Conservation (phyloP, 2,113 vertebrate species). For the Alligator sinensis region DNA sequence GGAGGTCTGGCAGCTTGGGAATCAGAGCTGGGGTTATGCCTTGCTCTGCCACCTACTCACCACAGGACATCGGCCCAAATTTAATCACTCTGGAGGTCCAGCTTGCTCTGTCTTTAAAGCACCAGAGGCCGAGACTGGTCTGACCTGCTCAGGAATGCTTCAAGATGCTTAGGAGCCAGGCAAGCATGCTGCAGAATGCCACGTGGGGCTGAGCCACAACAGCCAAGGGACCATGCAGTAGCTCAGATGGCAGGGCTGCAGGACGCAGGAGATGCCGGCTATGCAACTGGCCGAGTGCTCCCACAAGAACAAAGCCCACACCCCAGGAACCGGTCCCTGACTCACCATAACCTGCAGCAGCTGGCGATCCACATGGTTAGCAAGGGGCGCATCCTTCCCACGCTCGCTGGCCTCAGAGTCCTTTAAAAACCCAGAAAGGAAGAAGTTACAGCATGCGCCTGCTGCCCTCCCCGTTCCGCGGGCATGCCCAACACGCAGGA, state of each 20-base stretch:
- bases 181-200: not conserved
- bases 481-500: not conserved
- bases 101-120: not conserved
- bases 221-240: rapidly evolving
- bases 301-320: rapidly evolving
- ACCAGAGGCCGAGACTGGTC: not conserved
- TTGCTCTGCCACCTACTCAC: not conserved
- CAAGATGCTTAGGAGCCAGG: not conserved
- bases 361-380: not conserved
- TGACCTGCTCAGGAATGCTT: not conserved
- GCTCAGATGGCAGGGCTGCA: rapidly evolving
- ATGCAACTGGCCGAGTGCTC: rapidly evolving
- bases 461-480: not conserved
- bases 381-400: constrained; percentile 42
- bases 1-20: no score
- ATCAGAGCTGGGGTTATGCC: not conserved
- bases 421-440: constrained; percentile 63
- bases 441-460: rapidly evolving
- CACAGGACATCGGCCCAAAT: not conserved
- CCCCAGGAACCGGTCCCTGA: not conserved
- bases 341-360: constrained; percentile 64
- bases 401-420: constrained; percentile 60
- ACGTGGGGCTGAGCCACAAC: not conserved
- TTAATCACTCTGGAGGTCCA: not conserved
- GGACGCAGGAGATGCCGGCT: rapidly evolving